Conservation (phyloP, 1,140 invertebrate genomes). For the Drosophila arizonae region DNA sequence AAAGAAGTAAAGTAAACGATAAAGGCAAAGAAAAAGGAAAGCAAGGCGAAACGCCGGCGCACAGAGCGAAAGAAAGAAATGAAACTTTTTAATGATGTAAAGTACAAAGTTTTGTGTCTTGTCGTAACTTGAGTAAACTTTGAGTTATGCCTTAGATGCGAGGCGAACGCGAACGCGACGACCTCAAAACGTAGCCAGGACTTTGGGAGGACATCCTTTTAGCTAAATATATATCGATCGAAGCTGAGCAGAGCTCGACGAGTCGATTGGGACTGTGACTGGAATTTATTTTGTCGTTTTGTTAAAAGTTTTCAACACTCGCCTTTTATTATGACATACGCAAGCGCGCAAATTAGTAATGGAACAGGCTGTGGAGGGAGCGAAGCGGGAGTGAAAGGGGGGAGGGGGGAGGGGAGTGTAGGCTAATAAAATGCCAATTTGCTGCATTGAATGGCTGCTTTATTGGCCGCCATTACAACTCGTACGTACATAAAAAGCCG, state of each 20-base stretch:
- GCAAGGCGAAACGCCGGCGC: constrained; percentile 35
- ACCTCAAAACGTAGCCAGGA: constrained; percentile 63
- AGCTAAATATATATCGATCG: constrained; percentile 66
- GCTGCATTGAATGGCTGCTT: constrained; percentile 75
- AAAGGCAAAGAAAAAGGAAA: constrained; percentile 20
- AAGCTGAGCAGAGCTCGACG: constrained; percentile 14
- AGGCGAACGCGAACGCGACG: constrained; percentile 43
- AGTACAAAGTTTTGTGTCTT: constrained; percentile 82
- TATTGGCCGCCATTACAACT: constrained; percentile 79
- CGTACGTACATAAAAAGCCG: constrained; percentile 70
- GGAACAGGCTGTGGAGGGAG: background rate
- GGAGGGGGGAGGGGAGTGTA: constrained; percentile 2
- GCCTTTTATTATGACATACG: constrained; percentile 79
- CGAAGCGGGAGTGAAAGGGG: background rate
- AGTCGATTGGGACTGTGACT: constrained; percentile 39
- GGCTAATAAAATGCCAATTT: constrained; percentile 81
- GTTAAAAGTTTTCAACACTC: constrained; percentile 78
- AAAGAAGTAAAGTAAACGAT: constrained; percentile 12
- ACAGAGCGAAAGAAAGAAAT: constrained; percentile 70
- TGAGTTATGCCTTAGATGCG: constrained; percentile 76
- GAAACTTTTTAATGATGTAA: constrained; percentile 82
- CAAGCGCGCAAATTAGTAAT: constrained; percentile 60
- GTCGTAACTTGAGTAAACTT: constrained; percentile 82
- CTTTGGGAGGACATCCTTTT: constrained; percentile 60
- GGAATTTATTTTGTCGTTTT: constrained; percentile 76